Evolutionary conservation across 2,888 invertebrate genomes (phyloP).

Genomic region (Brachypterus glaber): DNA sequence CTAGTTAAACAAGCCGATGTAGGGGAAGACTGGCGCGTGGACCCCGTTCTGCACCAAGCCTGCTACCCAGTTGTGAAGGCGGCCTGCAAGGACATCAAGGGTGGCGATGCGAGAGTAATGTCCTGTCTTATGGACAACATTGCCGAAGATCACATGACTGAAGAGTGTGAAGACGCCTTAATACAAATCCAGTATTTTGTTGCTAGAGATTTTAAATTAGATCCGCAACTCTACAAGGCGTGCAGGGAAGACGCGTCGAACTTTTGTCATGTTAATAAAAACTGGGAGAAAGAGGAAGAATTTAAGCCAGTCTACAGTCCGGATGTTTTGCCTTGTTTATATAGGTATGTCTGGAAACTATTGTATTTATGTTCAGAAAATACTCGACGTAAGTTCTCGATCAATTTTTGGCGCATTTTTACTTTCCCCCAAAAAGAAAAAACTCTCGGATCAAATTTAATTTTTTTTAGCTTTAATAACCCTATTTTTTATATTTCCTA

Average conservation of each 20-base stretch:
- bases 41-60: constrained; percentile 77
- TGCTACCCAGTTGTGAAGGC: constrained; percentile 77
- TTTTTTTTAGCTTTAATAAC: no score
- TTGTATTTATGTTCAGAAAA: no score
- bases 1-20: constrained; percentile 81
- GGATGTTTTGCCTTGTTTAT: constrained; percentile 83
- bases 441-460: no score
- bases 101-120: constrained; percentile 76
- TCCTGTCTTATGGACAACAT: constrained; percentile 90
- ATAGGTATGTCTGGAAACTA: no score
- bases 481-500: no score
- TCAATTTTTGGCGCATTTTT: no score
- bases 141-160: constrained; percentile 73
- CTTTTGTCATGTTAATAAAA: constrained; percentile 67
- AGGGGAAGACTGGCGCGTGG: constrained; percentile 93
- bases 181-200: constrained; percentile 97
- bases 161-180: constrained; percentile 82
- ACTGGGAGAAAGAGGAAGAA: constrained; percentile 61
- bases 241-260: constrained; percentile 81
- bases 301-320: constrained; percentile 72
- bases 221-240: constrained; percentile 77
- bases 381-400: no score
- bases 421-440: no score
- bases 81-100: constrained; percentile 62
- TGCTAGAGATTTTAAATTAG: constrained; percentile 87